Evolutionary conservation across 2,888 invertebrate genomes (phyloP), one percentile per base, ranked within the genome.

Genomic region (Hyposoter didymator): DNA sequence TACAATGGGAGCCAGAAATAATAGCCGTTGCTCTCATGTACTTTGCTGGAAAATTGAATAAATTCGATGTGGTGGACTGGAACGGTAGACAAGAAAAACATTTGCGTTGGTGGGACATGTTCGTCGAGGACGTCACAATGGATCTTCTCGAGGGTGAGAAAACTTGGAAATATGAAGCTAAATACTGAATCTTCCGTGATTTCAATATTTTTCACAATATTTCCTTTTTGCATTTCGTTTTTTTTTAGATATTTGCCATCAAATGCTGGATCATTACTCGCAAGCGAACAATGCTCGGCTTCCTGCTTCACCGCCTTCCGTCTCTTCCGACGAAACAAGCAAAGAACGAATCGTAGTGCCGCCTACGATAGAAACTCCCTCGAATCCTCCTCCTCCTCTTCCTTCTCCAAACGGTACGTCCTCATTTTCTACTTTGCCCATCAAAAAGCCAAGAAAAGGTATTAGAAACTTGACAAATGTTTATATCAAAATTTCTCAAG

Each of bases 1-100:
- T 99, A 69, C 99, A 99, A 94, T 99, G 99, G 99, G 99, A 99
- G 94, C 99, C 99, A 0, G 99, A 99, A 94, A 98, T 99, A 64
- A 98, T 98, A 88, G 99, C 99, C 0, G 99, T 99, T 8, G 99
- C 99, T 0, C 95, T 99, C 14, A 98, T 99, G 96, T 99, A 99
- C 94, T 95, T 99, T 83, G 99, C 99, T 0, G 98, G 99, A 76
- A 99, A 99, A 93, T 95, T 99, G 32, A 98, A 98, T 93, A 99
- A 99, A 94, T 99, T 99, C 94, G 99, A 99, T 91, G 98, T 99
- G 0, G 95, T 96, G 7, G 99, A 99, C 94, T 99, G 99, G 99
- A 96, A 96, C 52, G 98, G 98, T 0, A 95, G 98, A 14, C 95
- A 95, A 72, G 93, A 96, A 2, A 96, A 97, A 91, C 97, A 98